These are phyloP conservation scores for Tenualosa ilisha DNA, from an alignment of 2,797 vertebrate species.

Conservation along the genomic window DNA sequence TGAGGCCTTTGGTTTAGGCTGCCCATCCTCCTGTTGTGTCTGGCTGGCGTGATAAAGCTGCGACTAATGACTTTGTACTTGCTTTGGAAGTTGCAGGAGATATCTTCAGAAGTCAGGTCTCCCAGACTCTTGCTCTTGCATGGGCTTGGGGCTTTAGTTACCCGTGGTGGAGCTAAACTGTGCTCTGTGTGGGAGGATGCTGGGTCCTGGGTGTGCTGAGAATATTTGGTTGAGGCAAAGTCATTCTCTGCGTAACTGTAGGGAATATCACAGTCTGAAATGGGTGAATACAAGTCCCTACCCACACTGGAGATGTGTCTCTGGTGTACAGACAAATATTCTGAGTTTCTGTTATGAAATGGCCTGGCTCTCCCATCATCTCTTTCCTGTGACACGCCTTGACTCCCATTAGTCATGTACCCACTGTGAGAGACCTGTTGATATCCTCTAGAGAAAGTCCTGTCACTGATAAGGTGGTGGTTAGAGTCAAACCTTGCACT, in stretches of 20 bases:
- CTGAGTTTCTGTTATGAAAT: slow-evolving; percentile 56
- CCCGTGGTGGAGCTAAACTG: slow-evolving; percentile 47
- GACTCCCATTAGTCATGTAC: slow-evolving; percentile 30
- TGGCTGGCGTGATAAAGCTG: slow-evolving; percentile 85
- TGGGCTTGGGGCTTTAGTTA: slow-evolving; percentile 67
- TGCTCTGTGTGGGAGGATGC: slow-evolving; percentile 47
- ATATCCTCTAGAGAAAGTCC: slow-evolving; percentile 41
- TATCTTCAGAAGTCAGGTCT: slow-evolving; percentile 97
- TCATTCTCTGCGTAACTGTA: slow-evolving; percentile 57
- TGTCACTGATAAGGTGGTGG: slow-evolving; percentile 39
- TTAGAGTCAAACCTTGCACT: slow-evolving; percentile 49
- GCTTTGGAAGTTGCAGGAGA: slow-evolving; percentile 95
- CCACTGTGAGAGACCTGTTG: slow-evolving; percentile 52
- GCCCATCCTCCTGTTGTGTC: slow-evolving; percentile 68
- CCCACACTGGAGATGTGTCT: slow-evolving; percentile 49
- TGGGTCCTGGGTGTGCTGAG: slow-evolving; percentile 47
- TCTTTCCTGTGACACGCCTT: slow-evolving; percentile 43
- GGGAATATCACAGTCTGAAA: slow-evolving; percentile 54
- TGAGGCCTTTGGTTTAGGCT: slow-evolving; percentile 62
- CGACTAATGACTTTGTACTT: slow-evolving; percentile 95
- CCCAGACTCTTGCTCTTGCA: slow-evolving; percentile 97
- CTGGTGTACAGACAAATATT: slow-evolving; percentile 52
- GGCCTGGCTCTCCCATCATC: slow-evolving; percentile 45
- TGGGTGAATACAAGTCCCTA: slow-evolving; percentile 53
- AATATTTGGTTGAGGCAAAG: slow-evolving; percentile 45